Evolutionary conservation across 2,797 vertebrate genomes (phyloP), one percentile per base, ranked within the genome.

Genomic region (Brachymystax lenok): DNA sequence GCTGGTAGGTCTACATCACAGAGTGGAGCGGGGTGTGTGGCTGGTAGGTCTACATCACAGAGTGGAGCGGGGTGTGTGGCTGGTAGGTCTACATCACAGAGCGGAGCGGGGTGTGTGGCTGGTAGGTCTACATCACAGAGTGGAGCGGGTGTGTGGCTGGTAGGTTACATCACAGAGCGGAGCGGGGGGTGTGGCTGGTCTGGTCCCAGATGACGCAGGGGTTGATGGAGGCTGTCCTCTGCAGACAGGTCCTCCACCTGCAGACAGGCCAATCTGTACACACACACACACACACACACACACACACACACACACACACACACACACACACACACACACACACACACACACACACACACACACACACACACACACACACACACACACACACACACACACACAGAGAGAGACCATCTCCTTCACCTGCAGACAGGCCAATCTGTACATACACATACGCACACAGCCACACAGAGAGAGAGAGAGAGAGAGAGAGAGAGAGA

Each of bases 231-330:
- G n/a, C n/a, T n/a, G n/a, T 81, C 80, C 86, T 80, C 71, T 28
- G 79, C 82, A 84, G 89, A 89, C 85, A 89, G 89, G 86, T 81
- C 84, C 86, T 88, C 92, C 88, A 91, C 80, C 77, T 73, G 2
- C 2, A 54, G 91, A 91, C 87, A 91, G 86, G 80, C 85, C 89
- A 92, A 91, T 92, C 90, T 92, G 89, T 83, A 84, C 82, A 89
- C 83, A 91, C 86, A 82, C 83, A 24, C 63, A 78, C 86, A 88
- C 86, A 91, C 75, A 91, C 86, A 88, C 80, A 85, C 78, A 79
- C n/a, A 61, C 3, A 59, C 33, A 33, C 33, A 33, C 83, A 24
- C 63, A 78, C 86, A 88, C 86, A 91, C 75, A 91, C 86, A 88
- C 80, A 85, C 78, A 79, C n/a, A 61, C 3, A 59, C 33, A 33